Conservation (phyloP, 2,113 vertebrate species). For the Oncorhynchus clarkii region DNA sequence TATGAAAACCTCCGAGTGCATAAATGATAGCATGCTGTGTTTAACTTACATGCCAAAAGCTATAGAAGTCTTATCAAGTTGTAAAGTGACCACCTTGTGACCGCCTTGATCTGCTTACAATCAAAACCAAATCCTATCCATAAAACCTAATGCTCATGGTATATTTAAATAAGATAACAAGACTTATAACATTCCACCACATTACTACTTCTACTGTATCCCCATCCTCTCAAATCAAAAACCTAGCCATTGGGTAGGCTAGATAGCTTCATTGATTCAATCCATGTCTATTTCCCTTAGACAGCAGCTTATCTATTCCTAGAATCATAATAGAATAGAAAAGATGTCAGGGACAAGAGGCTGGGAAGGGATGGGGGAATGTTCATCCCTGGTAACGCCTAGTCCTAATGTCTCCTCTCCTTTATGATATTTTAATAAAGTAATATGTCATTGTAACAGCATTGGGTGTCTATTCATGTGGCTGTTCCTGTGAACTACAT, state of each 20-base stretch:
- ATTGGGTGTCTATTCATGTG: not conserved
- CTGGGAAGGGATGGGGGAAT: not conserved
- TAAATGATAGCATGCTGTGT: no score
- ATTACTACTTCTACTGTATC: conserved; percentile 6
- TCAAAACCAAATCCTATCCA: not conserved
- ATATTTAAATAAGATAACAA: not conserved
- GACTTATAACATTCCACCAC: not conserved
- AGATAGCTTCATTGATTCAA: conserved; percentile 38
- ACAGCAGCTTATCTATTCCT: conserved; percentile 34
- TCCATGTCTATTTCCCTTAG: conserved; percentile 14
- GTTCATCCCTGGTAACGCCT: not conserved
- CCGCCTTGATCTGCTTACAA: not conserved
- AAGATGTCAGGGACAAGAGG: not conserved
- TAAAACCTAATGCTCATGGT: not conserved
- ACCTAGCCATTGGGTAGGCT: conserved; percentile 22
- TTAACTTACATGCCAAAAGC: no score
- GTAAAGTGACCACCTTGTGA: not conserved
- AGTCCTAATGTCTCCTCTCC: no score
- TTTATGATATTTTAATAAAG: no score
- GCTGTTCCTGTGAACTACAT: not conserved
- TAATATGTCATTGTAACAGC: no score
- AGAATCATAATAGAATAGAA: conserved; percentile 48
- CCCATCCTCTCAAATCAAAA: conserved; percentile 14
- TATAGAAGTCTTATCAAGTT: no score
- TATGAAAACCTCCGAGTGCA: no score